Evolutionary conservation across 1,140 invertebrate genomes (phyloP), one percentile per base, ranked within the genome.

Genomic region (Manduca sexta): DNA sequence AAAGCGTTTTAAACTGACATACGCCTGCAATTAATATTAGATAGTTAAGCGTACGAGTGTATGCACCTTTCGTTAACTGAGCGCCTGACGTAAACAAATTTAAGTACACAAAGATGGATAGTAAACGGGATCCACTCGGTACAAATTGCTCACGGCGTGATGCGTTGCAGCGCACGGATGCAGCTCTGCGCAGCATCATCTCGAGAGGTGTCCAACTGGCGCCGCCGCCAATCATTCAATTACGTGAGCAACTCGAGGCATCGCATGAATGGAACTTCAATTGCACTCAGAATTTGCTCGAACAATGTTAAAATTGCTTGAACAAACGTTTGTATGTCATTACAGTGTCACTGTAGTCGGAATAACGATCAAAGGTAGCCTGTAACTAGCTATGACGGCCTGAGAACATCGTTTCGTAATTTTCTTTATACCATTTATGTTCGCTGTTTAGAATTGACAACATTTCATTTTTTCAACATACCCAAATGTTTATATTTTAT

Each of bases 221-320:
- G 75, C 72, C 78, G 68, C 64, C 49, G 64, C 57, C 74, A 78
- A 80, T 82, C 76, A 74, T 82, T 74, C 74, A 80, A 80, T 82
- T 78, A 69, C 63, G 57, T 52, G 50, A 62, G 53, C 55, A 51
- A 48, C 55, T n/a, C 40, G n/a, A 29, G 52, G 60, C 55, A 59
- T 48, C 56, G 51, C 31, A 45, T 35, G 15, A 56, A 51, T 56
- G 46, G 47, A 56, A 44, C 53, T 49, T 69, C 64, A 73, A 71
- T 74, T 63, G 40, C 39, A 45, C 43, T 5, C 16, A 18, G 31
- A 45, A 35, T 45, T 55, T 43, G 49, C 49, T 46, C 39, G 42
- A 49, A 45, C 30, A 49, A 49, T 33, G 34, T 49, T 49, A 45
- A 55, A 46, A 46, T 33, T 46, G 43, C 43, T 34, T 38, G 45